phyloP scores from a whole-genome alignment of 2,888 invertebrate genomes.

The Cantharis rustica region DNA sequence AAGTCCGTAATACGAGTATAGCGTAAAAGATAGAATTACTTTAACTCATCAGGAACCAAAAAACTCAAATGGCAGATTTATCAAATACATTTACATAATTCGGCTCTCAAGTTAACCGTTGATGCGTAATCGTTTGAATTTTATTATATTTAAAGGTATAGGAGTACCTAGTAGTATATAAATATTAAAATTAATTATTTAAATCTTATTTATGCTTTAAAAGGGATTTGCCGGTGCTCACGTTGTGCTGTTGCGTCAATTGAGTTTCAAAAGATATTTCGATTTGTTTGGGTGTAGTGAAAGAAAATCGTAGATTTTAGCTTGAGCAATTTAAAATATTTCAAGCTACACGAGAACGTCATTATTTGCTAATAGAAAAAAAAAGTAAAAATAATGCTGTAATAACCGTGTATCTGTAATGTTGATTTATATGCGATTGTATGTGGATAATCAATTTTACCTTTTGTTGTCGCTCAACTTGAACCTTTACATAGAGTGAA shows the following conservation, averaged over 20 bases:
- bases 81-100: not conserved
- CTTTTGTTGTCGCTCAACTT: not conserved
- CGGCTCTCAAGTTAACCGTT: not conserved
- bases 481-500: slow-evolving; percentile 19
- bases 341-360: not conserved
- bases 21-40: not conserved
- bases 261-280: not conserved
- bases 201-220: not conserved
- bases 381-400: not conserved
- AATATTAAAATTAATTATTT: not conserved
- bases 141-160: not conserved
- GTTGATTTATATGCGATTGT: not conserved
- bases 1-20: not conserved
- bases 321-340: not conserved
- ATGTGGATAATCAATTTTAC: not conserved
- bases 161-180: not conserved
- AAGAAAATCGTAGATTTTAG: not conserved
- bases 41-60: not conserved
- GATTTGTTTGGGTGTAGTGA: not conserved
- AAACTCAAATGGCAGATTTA: not conserved
- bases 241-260: not conserved
- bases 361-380: not conserved
- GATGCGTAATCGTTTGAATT: not conserved
- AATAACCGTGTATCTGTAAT: not conserved
- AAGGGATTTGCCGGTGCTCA: not conserved